phyloP scores from a whole-genome alignment of 2,113 vertebrate species.

The Protomyctophum bolini region DNA sequence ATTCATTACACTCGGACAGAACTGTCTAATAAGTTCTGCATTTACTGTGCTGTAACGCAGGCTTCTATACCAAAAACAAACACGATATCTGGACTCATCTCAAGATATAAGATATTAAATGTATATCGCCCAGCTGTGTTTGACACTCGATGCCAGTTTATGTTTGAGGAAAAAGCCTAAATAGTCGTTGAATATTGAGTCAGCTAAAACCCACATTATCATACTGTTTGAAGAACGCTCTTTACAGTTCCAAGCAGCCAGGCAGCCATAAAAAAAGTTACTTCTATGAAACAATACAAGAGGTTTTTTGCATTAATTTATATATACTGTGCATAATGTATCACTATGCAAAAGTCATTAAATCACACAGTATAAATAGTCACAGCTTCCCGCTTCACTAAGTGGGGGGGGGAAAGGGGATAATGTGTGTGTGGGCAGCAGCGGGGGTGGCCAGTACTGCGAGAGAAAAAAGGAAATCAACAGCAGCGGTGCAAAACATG shows the following conservation, averaged over 20 bases:
- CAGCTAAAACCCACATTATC: too few species aligned
- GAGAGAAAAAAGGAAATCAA: constrained; percentile 34
- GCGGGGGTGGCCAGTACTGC: background rate
- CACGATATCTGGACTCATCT: background rate
- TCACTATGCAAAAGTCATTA: constrained; percentile 20
- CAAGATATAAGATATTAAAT: too few species aligned
- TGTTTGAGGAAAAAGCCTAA: too few species aligned
- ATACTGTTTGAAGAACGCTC: too few species aligned
- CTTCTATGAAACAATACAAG: background rate
- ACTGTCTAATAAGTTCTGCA: too few species aligned
- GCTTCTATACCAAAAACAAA: background rate
- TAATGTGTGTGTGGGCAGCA: constrained; percentile 37
- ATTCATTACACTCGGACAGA: too few species aligned
- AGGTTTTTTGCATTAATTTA: background rate
- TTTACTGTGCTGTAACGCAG: too few species aligned
- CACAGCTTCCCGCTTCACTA: background rate
- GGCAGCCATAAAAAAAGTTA: background rate
- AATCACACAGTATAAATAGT: constrained; percentile 5
- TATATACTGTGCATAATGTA: constrained; percentile 4
- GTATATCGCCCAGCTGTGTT: too few species aligned
- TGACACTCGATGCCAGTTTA: too few species aligned
- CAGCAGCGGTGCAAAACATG: constrained; percentile 22
- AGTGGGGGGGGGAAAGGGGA: constrained; percentile 18
- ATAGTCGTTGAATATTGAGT: too few species aligned
- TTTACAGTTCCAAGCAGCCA: background rate